Base-by-base conservation (phyloP, 2,797 vertebrate genomes). In the Danio tinwini region DNA sequence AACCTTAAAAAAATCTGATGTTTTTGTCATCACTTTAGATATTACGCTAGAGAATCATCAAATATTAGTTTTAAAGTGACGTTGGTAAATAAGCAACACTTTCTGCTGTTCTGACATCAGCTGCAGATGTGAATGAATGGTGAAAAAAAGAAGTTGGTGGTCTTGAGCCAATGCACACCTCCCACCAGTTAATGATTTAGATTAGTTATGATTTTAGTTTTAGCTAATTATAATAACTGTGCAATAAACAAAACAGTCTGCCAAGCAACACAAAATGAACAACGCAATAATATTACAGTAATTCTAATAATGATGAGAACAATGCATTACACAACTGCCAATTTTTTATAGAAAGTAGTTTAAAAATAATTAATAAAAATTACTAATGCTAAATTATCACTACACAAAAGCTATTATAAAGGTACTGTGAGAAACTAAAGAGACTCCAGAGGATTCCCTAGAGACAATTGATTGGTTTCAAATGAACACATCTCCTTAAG, bases 381-480 rank as follows among this genome's bases (percentile, higher is more conserved):
- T n/a, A 55, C n/a, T 40, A 14, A 61, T 11, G 45, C 10, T 19
- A 47, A 52, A 63, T 63, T 29, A 14, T 45, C 6, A 56, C 17
- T 56, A 19, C 13, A 13, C 9, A 11, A 9, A 29, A 39, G 7
- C 58, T 64, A 55, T 21, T 68, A 29, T 29, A 29, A 29, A 29
- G 29, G 29, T n/a, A n/a, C n/a, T n/a, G 29, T 29, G 29, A 29
- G 29, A 13, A 52, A 72, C 17, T 65, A 5, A 56, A 72, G 6
- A 71, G 40, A 40, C 4, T 44, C 4, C 17, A 40, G 47, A 76
- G 17, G 40, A 40, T 13, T 19, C 44, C 62, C 67, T 47, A 12
- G 78, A 81, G 62, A 52, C 50, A 52, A 58, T 7, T 63, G 17
- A 78, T 77, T 82, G 21, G 19, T 16, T 53, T 29, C 16, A 74